phyloP scores from a whole-genome alignment of 1,140 invertebrate species.

The Neocloeon triangulifer region DNA sequence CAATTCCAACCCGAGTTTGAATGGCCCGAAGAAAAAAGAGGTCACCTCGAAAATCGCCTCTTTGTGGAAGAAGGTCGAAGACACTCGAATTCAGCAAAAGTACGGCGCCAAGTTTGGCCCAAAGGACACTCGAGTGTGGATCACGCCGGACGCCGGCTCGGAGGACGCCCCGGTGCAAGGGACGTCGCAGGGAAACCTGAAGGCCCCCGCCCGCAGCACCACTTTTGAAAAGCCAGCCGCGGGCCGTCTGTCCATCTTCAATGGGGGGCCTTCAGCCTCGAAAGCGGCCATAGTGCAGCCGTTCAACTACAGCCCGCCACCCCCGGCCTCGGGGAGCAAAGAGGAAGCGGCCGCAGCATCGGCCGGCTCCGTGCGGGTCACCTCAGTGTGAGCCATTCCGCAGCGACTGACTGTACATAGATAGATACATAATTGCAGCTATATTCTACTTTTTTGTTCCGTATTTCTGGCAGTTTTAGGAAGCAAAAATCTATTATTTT shows the following conservation, averaged over 20 bases:
- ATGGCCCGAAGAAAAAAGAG: slow-evolving; percentile 28
- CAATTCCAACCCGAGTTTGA: slow-evolving; percentile 28
- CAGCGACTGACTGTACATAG: no score
- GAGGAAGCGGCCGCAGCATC: not conserved
- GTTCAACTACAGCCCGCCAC: slow-evolving; percentile 25
- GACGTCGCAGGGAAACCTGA: not conserved
- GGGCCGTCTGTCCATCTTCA: not conserved
- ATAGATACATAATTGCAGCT: no score
- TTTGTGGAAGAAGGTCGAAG: slow-evolving; percentile 68
- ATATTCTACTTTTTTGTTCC: no score
- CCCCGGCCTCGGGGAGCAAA: not conserved
- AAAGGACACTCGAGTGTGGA: slow-evolving; percentile 38
- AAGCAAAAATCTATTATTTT: no score
- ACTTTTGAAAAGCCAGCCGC: slow-evolving; percentile 5
- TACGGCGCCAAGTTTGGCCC: no score
- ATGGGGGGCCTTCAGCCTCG: slow-evolving; percentile 14
- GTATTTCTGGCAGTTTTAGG: no score
- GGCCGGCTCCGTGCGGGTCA: no score
- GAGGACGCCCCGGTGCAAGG: no score
- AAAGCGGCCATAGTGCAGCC: slow-evolving; percentile 24
- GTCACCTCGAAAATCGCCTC: slow-evolving; percentile 70
- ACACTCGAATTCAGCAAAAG: slow-evolving; percentile 34
- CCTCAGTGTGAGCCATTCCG: no score
- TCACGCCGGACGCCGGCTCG: slow-evolving; percentile 19
- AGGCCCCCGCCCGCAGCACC: slow-evolving; percentile 7